A percentile compares a stretch with the other conserved stretches of the same genome.
These are phyloP conservation scores for Megaustenia siamemsis DNA, from an alignment of 2,888 invertebrate genomes.

Conservation along the genomic window DNA sequence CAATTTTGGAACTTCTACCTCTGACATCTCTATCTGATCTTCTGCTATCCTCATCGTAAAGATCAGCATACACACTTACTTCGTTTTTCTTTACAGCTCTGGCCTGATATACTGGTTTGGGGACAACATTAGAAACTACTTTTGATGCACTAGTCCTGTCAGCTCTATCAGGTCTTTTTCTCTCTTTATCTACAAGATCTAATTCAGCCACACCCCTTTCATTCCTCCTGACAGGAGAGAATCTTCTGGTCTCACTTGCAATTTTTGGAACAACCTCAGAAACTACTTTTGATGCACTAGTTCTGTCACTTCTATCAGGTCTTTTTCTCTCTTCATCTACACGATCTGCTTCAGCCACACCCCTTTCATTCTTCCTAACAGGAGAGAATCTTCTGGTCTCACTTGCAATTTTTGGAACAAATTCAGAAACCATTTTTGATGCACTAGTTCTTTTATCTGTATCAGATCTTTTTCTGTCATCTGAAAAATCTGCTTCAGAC, in stretches of 20 bases:
- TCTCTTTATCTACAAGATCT: not conserved
- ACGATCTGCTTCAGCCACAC: not conserved
- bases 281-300: not conserved
- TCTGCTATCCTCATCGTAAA: not conserved
- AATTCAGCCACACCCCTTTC: not conserved
- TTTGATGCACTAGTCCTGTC: not conserved
- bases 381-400: not conserved
- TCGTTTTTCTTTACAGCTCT: not conserved
- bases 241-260: not conserved
- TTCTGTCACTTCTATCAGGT: not conserved
- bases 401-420: not conserved
- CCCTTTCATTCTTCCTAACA: not conserved
- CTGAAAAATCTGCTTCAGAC: not conserved
- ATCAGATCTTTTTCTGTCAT: not conserved
- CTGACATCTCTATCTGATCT: constrained; percentile 1
- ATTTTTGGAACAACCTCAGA: not conserved
- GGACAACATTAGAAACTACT: not conserved
- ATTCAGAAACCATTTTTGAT: not conserved
- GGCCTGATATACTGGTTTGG: not conserved
- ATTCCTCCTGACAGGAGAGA: not conserved
- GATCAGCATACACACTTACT: not conserved
- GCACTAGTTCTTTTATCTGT: not conserved
- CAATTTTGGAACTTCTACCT: not conserved
- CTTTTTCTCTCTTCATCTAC: not conserved
- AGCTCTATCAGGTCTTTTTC: not conserved